Evolutionary conservation across 2,888 invertebrate genomes (phyloP), one percentile per base, ranked within the genome.

Genomic region (Ctenicera cuprea): DNA sequence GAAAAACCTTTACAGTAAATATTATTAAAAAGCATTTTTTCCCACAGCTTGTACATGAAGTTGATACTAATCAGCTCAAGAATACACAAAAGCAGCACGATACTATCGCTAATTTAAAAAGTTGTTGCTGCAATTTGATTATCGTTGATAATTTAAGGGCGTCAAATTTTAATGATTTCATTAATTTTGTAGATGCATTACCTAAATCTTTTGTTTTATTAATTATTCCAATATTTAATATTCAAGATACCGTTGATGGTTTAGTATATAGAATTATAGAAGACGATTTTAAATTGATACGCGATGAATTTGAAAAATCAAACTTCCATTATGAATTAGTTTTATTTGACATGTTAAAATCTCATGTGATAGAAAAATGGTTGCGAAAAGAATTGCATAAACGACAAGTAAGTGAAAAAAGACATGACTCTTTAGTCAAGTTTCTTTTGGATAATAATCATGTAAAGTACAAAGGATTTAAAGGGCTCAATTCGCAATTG

Each of bases 1-100:
- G 85, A 12, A 85, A 85, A 78, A 84, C 85, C 20, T 82, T 80
- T 69, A 74, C 79, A 52, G 79, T 78, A 4, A 83, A 83, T 71
- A 75, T 84, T 14, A 69, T 85, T 7, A 82, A 82, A 70, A 77
- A 76, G 64, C 74, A 82, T 71, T 84, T 83, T 69, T 69, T 65
- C 22, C 59, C 66, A 38, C 73, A 76, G 33, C 69, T 79, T 7
- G 68, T 77, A 20, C 38, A 59, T n/a, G 80, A 81, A 26, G 37
- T 80, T 14, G 74, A 74, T 63, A 75, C 67, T 12, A 22, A 64
- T 7, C 38, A 69, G 26, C 71, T 81, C 16, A 61, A 76, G 14
- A 64, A 65, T 37, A 70, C 70, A 22, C 41, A 74, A 22, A 22
- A 37, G 33, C 66, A 78, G 52, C 63, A 71, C 41, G 22, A 59